A percentile compares a stretch with the other conserved stretches of the same genome.
These are phyloP conservation scores for Hirudinaria manillensis DNA, from an alignment of 2,888 invertebrate species.

Conservation along the genomic window DNA sequence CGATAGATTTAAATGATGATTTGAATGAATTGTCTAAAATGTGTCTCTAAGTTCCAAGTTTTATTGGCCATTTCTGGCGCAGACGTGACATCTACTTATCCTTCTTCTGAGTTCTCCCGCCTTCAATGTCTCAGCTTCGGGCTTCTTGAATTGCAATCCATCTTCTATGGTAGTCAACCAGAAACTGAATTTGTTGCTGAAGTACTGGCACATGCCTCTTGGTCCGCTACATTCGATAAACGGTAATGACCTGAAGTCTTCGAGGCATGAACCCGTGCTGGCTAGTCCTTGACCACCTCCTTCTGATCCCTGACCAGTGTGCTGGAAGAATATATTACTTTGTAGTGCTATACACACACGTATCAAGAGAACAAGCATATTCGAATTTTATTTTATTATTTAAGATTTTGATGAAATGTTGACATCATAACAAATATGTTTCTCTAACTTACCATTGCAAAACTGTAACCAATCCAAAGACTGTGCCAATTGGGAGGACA, in stretches of 20 bases:
- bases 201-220: conserved; percentile 52
- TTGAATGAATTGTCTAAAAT: neutral
- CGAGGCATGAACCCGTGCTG: conserved; percentile 91
- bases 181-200: conserved; percentile 88
- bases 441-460: conserved; percentile 75
- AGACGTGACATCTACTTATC: conserved; percentile 58
- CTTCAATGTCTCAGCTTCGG: conserved; percentile 83
- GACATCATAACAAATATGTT: too few relatives aligned
- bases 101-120: conserved; percentile 74
- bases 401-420: too few relatives aligned
- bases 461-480: conserved; percentile 94
- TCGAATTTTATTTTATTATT: too few relatives aligned
- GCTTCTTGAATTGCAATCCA: conserved; percentile 65
- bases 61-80: conserved; percentile 38
- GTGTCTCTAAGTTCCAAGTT: neutral
- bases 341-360: neutral
- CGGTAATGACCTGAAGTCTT: conserved; percentile 93
- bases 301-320: conserved; percentile 91
- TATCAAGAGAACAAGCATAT: too few relatives aligned
- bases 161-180: conserved; percentile 92
- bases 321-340: conserved; percentile 60
- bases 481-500: conserved; percentile 90
- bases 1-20: neutral
- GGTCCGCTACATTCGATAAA: conserved; percentile 98
- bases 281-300: conserved; percentile 86